Conservation (phyloP, 2,888 invertebrate species). For the Steromphala cineraria region DNA sequence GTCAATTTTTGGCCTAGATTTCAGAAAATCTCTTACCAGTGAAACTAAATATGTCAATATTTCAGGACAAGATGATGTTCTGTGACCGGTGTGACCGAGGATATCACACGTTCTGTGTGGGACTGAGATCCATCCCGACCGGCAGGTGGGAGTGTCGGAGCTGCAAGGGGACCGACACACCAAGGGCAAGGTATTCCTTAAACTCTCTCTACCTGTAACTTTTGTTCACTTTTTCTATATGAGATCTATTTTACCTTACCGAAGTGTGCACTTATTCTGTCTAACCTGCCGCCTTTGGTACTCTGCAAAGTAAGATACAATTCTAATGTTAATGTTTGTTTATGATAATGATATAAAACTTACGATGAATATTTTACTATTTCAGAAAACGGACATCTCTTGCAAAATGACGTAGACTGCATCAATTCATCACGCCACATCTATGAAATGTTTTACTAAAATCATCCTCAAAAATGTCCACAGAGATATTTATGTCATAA, state of each 20-base stretch:
- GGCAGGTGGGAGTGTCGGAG: slow-evolving; percentile 90
- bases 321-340: no score
- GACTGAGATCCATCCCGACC: slow-evolving; percentile 85
- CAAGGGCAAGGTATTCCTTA: background rate
- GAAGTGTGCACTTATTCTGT: no score
- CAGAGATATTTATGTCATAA: background rate
- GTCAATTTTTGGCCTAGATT: no score
- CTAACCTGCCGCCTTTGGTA: no score
- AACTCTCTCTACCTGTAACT: no score
- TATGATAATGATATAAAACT: no score
- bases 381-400: background rate
- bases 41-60: slow-evolving; percentile 18
- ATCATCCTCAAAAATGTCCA: background rate
- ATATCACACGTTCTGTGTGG: slow-evolving; percentile 94
- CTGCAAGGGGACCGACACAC: slow-evolving; percentile 57
- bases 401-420: slow-evolving; percentile 26
- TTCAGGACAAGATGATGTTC: slow-evolving; percentile 90
- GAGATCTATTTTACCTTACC: no score
- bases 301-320: no score
- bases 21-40: no score
- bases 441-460: background rate
- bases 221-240: no score
- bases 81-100: slow-evolving; percentile 96
- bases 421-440: background rate
- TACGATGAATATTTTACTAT: background rate